Percentiles rank a stretch among this genome's conserved stretches.
Evolutionary conservation across 2,888 invertebrate species (phyloP).

Genomic region (Micropterix aruncella): DNA sequence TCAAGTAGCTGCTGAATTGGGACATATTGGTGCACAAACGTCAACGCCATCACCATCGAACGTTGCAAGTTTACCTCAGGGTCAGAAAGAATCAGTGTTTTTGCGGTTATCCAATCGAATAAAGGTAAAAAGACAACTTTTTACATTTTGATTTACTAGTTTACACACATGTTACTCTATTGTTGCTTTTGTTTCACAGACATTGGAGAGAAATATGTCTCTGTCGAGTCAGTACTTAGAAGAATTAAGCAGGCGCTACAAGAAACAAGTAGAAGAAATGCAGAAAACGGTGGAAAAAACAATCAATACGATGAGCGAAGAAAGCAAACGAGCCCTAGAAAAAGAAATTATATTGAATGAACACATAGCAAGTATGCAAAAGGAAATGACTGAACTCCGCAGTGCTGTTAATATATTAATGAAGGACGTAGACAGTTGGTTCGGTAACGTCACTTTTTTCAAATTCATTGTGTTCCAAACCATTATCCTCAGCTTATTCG

Average conservation of each 20-base stretch:
- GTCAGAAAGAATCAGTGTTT: conserved; percentile 90
- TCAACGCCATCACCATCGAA: conserved; percentile 23
- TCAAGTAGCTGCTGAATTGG: conserved; percentile 32
- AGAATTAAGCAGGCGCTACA: conserved; percentile 88
- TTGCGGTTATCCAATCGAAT: conserved; percentile 90
- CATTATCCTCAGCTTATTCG: conserved; percentile 30
- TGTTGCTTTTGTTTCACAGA: too few species aligned
- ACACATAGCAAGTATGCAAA: conserved; percentile 53
- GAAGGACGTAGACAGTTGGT: conserved; percentile 50
- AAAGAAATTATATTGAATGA: conserved; percentile 69
- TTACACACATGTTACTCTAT: too few species aligned
- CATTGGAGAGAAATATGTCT: conserved; percentile 93
- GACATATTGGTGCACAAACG: conserved; percentile 24
- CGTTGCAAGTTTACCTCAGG: conserved; percentile 23
- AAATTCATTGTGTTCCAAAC: conserved; percentile 37
- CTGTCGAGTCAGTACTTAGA: conserved; percentile 93
- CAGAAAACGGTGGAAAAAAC: conserved; percentile 73
- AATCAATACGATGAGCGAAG: conserved; percentile 55
- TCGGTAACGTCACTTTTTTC: conserved; percentile 40
- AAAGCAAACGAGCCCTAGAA: conserved; percentile 51
- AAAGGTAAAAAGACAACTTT: conserved; percentile 44
- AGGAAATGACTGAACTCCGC: conserved; percentile 49
- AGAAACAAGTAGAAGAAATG: conserved; percentile 93
- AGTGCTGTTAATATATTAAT: conserved; percentile 42
- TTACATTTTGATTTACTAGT: neutral